Conservation (phyloP, 2,888 invertebrate genomes). For the Toxonevra muliebris region DNA sequence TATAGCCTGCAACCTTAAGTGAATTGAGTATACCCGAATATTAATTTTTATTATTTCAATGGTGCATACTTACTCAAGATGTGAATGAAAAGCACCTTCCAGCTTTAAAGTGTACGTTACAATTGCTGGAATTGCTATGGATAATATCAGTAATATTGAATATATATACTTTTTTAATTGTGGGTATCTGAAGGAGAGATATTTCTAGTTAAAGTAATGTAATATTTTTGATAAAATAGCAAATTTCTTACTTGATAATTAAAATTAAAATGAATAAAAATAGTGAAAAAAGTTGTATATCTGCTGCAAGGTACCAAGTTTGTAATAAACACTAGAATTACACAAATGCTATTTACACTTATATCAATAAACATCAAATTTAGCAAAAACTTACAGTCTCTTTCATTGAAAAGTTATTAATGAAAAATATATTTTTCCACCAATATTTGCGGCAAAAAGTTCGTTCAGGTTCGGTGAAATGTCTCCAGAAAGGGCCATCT, state of each 20-base stretch:
- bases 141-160: conserved; percentile 19
- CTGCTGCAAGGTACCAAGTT: conserved; percentile 60
- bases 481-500: conserved; percentile 64
- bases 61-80: conserved; percentile 53
- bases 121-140: conserved; percentile 25
- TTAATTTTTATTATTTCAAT: no score
- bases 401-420: conserved; percentile 58
- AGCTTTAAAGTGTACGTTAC: conserved; percentile 52
- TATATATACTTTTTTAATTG: conserved; percentile 29
- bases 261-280: conserved; percentile 50
- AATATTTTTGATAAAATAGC: background rate
- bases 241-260: conserved; percentile 49
- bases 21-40: no score
- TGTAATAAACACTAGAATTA: conserved; percentile 63
- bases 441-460: conserved; percentile 59
- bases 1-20: no score
- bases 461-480: conserved; percentile 54
- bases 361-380: background rate
- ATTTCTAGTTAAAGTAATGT: no score
- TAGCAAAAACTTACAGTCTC: conserved; percentile 55
- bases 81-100: conserved; percentile 52
- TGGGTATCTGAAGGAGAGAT: no score
- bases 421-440: conserved; percentile 63
- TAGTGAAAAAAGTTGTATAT: conserved; percentile 58
- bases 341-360: conserved; percentile 18